These are phyloP conservation scores for Euplexia lucipara DNA, from an alignment of 2,888 invertebrate genomes.

Conservation along the genomic window DNA sequence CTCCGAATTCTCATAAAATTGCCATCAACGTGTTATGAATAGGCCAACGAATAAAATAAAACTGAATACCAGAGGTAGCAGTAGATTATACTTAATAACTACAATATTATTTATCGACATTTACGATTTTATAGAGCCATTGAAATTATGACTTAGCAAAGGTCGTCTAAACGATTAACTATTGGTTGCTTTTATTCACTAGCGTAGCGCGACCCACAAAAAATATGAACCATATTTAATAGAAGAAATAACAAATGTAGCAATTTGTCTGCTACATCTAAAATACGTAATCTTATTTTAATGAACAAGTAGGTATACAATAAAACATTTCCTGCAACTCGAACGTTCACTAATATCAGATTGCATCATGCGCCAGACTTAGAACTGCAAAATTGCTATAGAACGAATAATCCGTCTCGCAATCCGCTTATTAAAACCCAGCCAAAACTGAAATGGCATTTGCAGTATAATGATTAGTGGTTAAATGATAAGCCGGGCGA, in stretches of 20 bases:
- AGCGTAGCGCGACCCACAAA: slow-evolving; percentile 27
- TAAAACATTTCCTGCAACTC: slow-evolving; percentile 67
- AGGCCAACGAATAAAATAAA: slow-evolving; percentile 4
- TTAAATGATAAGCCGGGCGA: slow-evolving; percentile 89
- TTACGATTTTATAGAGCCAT: slow-evolving; percentile 13
- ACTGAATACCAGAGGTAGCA: background rate
- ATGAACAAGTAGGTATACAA: slow-evolving; percentile 60
- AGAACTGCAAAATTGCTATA: slow-evolving; percentile 80
- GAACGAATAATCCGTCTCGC: slow-evolving; percentile 78
- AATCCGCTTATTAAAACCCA: slow-evolving; percentile 85
- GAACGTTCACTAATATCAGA: slow-evolving; percentile 64
- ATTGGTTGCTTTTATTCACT: slow-evolving; percentile 35
- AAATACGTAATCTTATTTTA: slow-evolving; percentile 56
- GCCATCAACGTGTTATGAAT: background rate
- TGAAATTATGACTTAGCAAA: slow-evolving; percentile 40
- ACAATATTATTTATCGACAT: slow-evolving; percentile 32
- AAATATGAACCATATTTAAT: slow-evolving; percentile 48
- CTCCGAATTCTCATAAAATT: background rate
- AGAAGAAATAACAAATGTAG: slow-evolving; percentile 55
- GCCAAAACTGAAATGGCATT: slow-evolving; percentile 88
- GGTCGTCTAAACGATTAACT: slow-evolving; percentile 43
- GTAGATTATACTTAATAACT: slow-evolving; percentile 11
- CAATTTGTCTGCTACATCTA: slow-evolving; percentile 52
- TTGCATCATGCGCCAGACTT: slow-evolving; percentile 77
- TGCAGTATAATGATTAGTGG: slow-evolving; percentile 87